Conservation (phyloP, 2,888 invertebrate genomes). For the Acleris cristana region DNA sequence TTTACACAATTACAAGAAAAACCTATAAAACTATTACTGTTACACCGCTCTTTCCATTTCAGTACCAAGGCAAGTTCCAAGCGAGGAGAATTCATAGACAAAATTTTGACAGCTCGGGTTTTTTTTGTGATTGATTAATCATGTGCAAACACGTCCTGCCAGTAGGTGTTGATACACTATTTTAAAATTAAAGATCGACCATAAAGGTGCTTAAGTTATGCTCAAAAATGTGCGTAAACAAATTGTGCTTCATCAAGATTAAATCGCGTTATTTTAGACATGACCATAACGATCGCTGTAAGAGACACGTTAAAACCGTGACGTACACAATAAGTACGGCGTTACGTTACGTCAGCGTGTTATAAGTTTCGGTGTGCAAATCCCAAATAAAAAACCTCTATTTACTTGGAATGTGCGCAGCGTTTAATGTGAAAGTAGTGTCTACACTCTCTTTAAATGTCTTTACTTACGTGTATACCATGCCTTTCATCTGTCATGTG, state of each 20-base stretch:
- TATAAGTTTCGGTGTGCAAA: no score
- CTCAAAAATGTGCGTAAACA: not conserved
- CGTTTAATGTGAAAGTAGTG: no score
- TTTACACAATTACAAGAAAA: constrained; percentile 51
- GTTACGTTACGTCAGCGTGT: no score
- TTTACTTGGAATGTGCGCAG: no score
- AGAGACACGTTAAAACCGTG: no score
- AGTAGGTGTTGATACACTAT: constrained; percentile 6
- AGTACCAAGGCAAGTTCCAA: constrained; percentile 47
- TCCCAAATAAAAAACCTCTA: no score
- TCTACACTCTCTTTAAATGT: no score
- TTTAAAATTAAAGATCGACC: not conserved
- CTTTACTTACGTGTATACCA: no score
- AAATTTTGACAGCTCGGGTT: constrained; percentile 48
- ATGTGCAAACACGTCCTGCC: constrained; percentile 37
- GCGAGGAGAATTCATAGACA: constrained; percentile 56
- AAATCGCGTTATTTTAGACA: not conserved
- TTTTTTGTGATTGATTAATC: constrained; percentile 44
- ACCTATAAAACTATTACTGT: constrained; percentile 59
- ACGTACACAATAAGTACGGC: no score
- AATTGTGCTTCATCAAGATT: not conserved
- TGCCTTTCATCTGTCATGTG: no score
- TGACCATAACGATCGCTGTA: not conserved
- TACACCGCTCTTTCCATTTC: constrained; percentile 42
- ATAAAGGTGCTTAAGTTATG: not conserved